Base-by-base conservation (phyloP, 2,888 invertebrate genomes). In the Antitype chi region DNA sequence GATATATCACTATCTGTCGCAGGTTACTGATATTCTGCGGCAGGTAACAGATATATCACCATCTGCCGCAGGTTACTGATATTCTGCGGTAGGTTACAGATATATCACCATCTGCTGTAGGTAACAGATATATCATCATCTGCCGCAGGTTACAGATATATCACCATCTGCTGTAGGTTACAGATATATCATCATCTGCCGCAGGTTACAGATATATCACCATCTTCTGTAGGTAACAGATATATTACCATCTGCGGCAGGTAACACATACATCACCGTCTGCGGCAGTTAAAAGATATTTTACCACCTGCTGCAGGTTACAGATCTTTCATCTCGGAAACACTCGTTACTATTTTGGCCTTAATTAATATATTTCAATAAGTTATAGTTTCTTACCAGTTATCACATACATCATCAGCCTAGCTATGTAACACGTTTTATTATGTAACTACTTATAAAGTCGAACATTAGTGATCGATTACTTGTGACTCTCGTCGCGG, bases 341-440 rank as follows among this genome's bases (percentile, higher is more conserved):
- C 70, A 76, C 52, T 71, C 52, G 69, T n/a, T 62, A 64, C 55
- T 71, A 71, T 62, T 64, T 66, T 32, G 49, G 53, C 66, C 64
- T 69, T 76, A 67, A 67, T 59, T 20, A 64, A 66, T 74, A 74
- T 63, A 74, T 72, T 85, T 81, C 67, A 78, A 86, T 86, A 85
- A 75, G 68, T 87, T 82, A 76, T 77, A 82, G 78, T 84, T 69
- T 84, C 81, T 82, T 85, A 53, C 17, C 68, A 68, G 53, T 68
- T 55, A 86, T 83, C 79, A 88, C 80, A 84, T 74, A 82, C 74
- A 76, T 81, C 79, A 85, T 82, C 82, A 81, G 85, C 86, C 81
- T 87, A 86, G 81, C 83, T 88, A 89, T 86, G 84, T 88, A 88
- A 87, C 88, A 87, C 82, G 73, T 78, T 85, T 86, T 82, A 87